A percentile compares a stretch with the other conserved stretches of the same genome.
These are phyloP conservation scores for Rosalia funebris DNA, from an alignment of 2,888 invertebrate species.

Conservation along the genomic window DNA sequence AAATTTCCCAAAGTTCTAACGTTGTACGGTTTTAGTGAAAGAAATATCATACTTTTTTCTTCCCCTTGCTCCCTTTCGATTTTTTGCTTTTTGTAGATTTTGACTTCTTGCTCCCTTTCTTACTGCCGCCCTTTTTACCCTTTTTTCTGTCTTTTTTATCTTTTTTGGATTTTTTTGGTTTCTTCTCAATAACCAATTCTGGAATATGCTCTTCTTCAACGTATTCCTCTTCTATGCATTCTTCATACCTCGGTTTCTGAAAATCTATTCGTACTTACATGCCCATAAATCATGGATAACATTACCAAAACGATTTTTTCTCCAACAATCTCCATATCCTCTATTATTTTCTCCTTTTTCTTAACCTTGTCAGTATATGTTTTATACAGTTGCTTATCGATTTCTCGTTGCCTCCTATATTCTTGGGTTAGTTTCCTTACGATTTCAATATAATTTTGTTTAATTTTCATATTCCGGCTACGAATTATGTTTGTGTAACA, in stretches of 20 bases:
- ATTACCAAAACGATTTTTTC: conserved; percentile 21
- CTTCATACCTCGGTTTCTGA: conserved; percentile 13
- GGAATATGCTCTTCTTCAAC: conserved; percentile 3
- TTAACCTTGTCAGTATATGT: conserved; percentile 30
- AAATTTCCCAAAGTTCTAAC: too few relatives aligned
- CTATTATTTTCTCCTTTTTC: conserved; percentile 34
- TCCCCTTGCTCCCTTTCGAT: conserved; percentile 3
- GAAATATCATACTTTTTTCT: conserved; percentile 1
- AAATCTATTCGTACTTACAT: neutral
- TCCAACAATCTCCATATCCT: conserved; percentile 37
- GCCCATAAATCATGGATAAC: neutral
- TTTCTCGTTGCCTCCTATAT: conserved; percentile 28
- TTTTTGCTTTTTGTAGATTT: conserved; percentile 12
- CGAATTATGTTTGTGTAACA: conserved; percentile 28
- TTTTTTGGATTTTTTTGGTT: conserved; percentile 26
- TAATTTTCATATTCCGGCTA: conserved; percentile 19
- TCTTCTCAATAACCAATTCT: conserved; percentile 19
- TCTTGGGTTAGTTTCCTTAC: conserved; percentile 36
- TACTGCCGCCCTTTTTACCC: conserved; percentile 1
- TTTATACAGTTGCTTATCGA: conserved; percentile 26
- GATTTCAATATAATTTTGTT: conserved; percentile 36
- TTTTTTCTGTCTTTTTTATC: conserved; percentile 12
- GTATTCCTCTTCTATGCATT: conserved; percentile 12
- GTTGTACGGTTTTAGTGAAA: too few relatives aligned
- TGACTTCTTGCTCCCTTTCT: conserved; percentile 23